Evolutionary conservation across 1,140 invertebrate species (phyloP).

Genomic region (Andricus grossulariae): DNA sequence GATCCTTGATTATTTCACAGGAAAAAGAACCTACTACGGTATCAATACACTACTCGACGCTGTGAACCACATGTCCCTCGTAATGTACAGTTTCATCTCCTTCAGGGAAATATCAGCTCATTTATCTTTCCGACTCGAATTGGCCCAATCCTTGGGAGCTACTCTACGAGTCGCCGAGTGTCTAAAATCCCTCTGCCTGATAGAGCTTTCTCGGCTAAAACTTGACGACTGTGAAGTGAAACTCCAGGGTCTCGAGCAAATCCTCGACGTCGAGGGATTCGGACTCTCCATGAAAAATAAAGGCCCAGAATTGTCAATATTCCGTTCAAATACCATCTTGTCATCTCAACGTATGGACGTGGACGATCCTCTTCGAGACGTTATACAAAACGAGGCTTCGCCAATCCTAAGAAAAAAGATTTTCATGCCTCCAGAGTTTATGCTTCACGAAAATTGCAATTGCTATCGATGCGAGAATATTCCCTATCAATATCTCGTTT

Average conservation of each 20-base stretch:
- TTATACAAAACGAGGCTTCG: constrained; percentile 52
- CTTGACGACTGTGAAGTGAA: constrained; percentile 66
- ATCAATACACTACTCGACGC: constrained; percentile 55
- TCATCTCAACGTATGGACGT: constrained; percentile 41
- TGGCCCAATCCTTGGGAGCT: constrained; percentile 60
- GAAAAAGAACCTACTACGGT: constrained; percentile 39
- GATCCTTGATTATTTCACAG: constrained; percentile 29
- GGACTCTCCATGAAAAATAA: constrained; percentile 44
- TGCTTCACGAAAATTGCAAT: constrained; percentile 56
- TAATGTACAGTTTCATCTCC: constrained; percentile 62
- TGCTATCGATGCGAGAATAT: constrained; percentile 66
- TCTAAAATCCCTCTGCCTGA: constrained; percentile 63
- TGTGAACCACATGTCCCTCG: constrained; percentile 42
- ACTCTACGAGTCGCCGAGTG: constrained; percentile 61
- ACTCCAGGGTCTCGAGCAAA: constrained; percentile 65
- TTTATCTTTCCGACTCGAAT: constrained; percentile 55
- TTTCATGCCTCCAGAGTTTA: constrained; percentile 61
- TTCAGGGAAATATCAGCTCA: constrained; percentile 62
- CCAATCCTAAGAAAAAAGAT: constrained; percentile 59
- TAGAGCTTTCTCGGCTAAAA: constrained; percentile 62
- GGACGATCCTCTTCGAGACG: constrained; percentile 49
- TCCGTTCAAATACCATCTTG: background rate
- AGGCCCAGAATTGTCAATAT: background rate
- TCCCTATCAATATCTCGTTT: constrained; percentile 63
- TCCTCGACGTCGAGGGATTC: constrained; percentile 63